Percentiles rank a stretch among this genome's conserved stretches.
phyloP scores from a whole-genome alignment of 2,113 vertebrate species.

The Chaetodon auriga region DNA sequence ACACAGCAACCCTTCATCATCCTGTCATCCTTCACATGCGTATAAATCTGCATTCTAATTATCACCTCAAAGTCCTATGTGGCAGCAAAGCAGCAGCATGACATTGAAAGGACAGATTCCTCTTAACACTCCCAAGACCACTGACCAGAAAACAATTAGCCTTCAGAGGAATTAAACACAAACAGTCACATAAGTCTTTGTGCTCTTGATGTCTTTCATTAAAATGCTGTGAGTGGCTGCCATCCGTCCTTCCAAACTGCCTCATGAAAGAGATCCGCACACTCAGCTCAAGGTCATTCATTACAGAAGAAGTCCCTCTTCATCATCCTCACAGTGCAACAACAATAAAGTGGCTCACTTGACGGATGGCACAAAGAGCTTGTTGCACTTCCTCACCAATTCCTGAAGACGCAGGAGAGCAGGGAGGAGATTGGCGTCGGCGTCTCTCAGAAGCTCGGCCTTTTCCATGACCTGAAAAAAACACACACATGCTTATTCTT shows the following conservation, averaged over 20 bases:
- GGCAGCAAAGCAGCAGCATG: not conserved
- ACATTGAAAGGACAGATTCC: slow-evolving; percentile 15
- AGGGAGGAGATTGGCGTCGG: slow-evolving; percentile 93
- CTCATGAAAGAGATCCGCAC: slow-evolving; percentile 24
- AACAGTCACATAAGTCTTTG: slow-evolving; percentile 22
- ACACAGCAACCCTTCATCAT: not conserved
- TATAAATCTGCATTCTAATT: slow-evolving; percentile 36
- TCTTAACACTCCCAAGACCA: slow-evolving; percentile 3
- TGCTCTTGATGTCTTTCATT: slow-evolving; percentile 42
- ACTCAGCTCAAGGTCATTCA: slow-evolving; percentile 55
- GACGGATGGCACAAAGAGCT: slow-evolving; percentile 35
- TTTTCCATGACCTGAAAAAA: slow-evolving; percentile 92
- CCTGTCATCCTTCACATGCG: not conserved
- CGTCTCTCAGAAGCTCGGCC: slow-evolving; percentile 92
- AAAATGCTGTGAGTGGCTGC: slow-evolving; percentile 32
- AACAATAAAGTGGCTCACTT: slow-evolving; percentile 28
- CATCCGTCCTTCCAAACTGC: slow-evolving; percentile 19
- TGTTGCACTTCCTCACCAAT: slow-evolving; percentile 85
- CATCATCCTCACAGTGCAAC: slow-evolving; percentile 33
- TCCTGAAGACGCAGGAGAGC: slow-evolving; percentile 95
- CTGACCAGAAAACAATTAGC: not conserved
- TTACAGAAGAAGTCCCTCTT: slow-evolving; percentile 32
- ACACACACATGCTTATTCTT: slow-evolving; percentile 1
- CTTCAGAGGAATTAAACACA: slow-evolving; percentile 27
- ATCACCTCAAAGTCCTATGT: slow-evolving; percentile 32